Percentiles rank a stretch among this genome's conserved stretches.
These are phyloP conservation scores for Lota lota DNA, from an alignment of 2,113 vertebrate genomes.

Conservation along the genomic window DNA sequence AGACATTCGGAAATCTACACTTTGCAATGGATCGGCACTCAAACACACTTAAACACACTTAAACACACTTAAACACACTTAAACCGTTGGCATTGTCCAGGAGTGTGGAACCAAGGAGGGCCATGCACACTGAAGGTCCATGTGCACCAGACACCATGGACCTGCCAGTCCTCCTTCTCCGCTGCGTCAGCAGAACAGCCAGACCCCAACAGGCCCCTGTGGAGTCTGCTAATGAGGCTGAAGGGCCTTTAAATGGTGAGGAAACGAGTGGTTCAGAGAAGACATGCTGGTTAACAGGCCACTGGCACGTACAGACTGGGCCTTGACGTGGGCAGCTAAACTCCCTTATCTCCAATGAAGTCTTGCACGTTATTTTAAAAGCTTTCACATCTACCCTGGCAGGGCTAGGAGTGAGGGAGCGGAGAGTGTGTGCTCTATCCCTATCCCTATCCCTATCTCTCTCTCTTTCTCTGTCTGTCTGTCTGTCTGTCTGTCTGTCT, in stretches of 20 bases:
- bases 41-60: no score
- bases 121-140: conserved; percentile 11
- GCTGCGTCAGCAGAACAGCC: conserved; percentile 22
- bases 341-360: conserved; percentile 79
- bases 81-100: no score
- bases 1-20: no score
- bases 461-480: background rate
- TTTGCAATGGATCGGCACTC: no score
- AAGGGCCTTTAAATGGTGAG: conserved; percentile 45
- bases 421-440: background rate
- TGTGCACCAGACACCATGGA: conserved; percentile 15
- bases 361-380: conserved; percentile 69
- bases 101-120: no score
- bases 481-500: no score
- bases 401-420: background rate
- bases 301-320: conserved; percentile 53
- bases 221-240: conserved; percentile 39
- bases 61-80: no score
- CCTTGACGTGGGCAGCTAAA: conserved; percentile 71
- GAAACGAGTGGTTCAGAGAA: conserved; percentile 43
- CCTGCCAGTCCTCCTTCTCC: conserved; percentile 32
- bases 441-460: no score
- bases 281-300: conserved; percentile 35
- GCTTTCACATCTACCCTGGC: conserved; percentile 56
- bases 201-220: conserved; percentile 20